Percentiles rank a stretch among this genome's conserved stretches.
Evolutionary conservation across 2,113 vertebrate species (phyloP).

Genomic region (Azemiops feae): DNA sequence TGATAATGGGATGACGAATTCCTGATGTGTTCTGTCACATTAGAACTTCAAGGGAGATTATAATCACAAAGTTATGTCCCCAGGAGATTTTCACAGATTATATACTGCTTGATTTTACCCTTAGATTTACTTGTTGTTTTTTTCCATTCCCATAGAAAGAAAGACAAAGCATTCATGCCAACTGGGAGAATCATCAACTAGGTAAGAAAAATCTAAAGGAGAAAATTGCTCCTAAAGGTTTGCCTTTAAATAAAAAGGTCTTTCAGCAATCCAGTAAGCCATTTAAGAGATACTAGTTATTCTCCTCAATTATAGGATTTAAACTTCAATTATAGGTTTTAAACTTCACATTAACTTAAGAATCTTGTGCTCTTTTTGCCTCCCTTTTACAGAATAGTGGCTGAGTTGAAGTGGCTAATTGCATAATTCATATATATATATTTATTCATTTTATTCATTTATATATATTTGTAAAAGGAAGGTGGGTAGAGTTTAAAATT

Average conservation of each 20-base stretch:
- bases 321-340: background rate
- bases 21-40: constrained; percentile 3
- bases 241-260: background rate
- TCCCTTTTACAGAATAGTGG: background rate
- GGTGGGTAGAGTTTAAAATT: background rate
- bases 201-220: background rate
- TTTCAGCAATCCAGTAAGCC: background rate
- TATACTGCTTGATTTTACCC: background rate
- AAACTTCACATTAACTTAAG: background rate
- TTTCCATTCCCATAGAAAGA: background rate
- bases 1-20: constrained; percentile 13
- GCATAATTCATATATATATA: background rate
- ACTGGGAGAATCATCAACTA: background rate
- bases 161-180: background rate
- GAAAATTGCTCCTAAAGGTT: background rate
- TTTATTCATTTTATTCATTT: too few species aligned
- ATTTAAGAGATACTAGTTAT: background rate
- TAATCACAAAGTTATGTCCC: constrained; percentile 8
- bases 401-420: background rate
- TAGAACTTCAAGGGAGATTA: background rate
- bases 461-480: background rate
- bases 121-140: constrained; percentile 3
- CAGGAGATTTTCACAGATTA: constrained; percentile 22
- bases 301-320: background rate
- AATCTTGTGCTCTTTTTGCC: background rate